Evolutionary conservation across 2,888 invertebrate genomes (phyloP).

Genomic region (Drosophila incognita): DNA sequence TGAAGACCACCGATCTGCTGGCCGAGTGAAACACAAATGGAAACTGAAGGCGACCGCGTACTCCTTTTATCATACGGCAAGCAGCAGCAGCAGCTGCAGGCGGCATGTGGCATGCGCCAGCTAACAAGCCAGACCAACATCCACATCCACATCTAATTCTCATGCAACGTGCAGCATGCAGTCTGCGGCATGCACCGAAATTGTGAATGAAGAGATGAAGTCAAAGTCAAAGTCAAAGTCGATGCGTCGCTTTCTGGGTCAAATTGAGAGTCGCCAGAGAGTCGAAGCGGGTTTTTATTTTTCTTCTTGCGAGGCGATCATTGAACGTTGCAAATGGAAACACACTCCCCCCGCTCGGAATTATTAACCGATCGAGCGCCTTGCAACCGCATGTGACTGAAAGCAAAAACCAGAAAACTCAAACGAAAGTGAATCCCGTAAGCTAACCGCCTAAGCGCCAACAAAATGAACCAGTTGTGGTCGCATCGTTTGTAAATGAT

Average conservation of each 20-base stretch:
- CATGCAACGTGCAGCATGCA: slow-evolving; percentile 38
- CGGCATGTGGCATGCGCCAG: slow-evolving; percentile 20
- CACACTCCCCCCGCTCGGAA: slow-evolving; percentile 46
- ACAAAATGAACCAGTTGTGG: slow-evolving; percentile 30
- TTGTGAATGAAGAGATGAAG: slow-evolving; percentile 48
- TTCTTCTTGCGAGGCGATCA: slow-evolving; percentile 25
- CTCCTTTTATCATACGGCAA: slow-evolving; percentile 73
- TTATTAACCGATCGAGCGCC: slow-evolving; percentile 49
- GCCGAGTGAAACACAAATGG: slow-evolving; percentile 72
- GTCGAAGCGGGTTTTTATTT: slow-evolving; percentile 34
- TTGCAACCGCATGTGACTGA: slow-evolving; percentile 60
- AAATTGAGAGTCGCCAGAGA: slow-evolving; percentile 35
- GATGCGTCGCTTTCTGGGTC: slow-evolving; percentile 66
- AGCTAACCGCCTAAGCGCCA: slow-evolving; percentile 52
- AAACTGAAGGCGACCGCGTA: slow-evolving; percentile 55
- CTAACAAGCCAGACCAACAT: slow-evolving; percentile 21
- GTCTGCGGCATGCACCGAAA: slow-evolving; percentile 62
- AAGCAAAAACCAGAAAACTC: slow-evolving; percentile 61
- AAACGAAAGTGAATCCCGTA: slow-evolving; percentile 71
- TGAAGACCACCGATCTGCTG: slow-evolving; percentile 60
- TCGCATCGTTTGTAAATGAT: slow-evolving; percentile 59
- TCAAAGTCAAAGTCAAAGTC: slow-evolving; percentile 27
- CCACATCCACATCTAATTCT: slow-evolving; percentile 48
- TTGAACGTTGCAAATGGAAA: slow-evolving; percentile 54
- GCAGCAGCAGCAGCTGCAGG: neutral